Evolutionary conservation across 1,140 invertebrate species (phyloP), one percentile per base, ranked within the genome.

Genomic region (Diorhabda sublineata): DNA sequence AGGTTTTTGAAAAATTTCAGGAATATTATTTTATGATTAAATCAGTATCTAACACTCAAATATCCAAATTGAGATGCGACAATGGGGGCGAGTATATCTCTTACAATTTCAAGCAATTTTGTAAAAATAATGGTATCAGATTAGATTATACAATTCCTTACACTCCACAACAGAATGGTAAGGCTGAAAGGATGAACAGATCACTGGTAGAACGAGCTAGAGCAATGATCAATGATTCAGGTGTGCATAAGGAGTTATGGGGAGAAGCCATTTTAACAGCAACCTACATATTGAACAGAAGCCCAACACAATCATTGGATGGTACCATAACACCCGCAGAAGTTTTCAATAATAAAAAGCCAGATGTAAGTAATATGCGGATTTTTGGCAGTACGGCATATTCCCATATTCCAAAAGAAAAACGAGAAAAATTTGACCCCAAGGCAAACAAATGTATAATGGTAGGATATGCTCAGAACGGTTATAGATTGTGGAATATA

Each of bases 91-190:
- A 80, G 73, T 78, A 74, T 69, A 64, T 52, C 9, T 67, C 60
- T n/a, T 66, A 58, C 60, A 64, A 75, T 45, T 71, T 79, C 7
- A 68, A 73, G 67, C 42, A 68, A 6, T 79, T 74, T 61, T 74
- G 60, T 59, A 58, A 69, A 71, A 9, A 71, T 43, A 69, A 68
- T 62, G 78, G 77, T 59, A 74, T 76, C 5, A 57, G 26, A 26
- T 9, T 61, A 42, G 61, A 70, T 66, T 71, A 73, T 69, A 77
- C 74, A 8, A 62, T 72, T 45, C 79, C 82, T 58, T 80, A 82
- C 68, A 83, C 81, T n/a, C 83, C 84, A 64, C 80, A 87, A 70
- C 73, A 80, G 70, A 86, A 26, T 26, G 26, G 26, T 26, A 26
- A 26, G 26, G 26, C 26, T 26, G 26, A 26, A 26, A 26, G 26